Conservation (phyloP, 2,888 invertebrate species). For the Rotaria magnacalcarata region DNA sequence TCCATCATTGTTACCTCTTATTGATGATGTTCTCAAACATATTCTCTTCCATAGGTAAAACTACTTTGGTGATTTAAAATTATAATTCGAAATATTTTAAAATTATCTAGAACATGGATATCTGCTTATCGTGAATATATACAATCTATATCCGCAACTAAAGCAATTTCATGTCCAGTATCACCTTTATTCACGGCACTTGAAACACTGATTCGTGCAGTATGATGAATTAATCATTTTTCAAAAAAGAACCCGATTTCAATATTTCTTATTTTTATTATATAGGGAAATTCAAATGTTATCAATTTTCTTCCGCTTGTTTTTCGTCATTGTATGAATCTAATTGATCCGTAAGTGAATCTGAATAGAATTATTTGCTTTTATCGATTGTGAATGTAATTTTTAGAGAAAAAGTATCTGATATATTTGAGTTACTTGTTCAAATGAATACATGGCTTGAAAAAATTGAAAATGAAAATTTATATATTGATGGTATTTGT, state of each 20-base stretch:
- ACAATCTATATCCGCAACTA: neutral
- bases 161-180: neutral
- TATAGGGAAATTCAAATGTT: neutral
- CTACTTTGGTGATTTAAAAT: neutral
- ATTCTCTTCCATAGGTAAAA: neutral
- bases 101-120: neutral
- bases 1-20: neutral
- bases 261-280: neutral
- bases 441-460: neutral
- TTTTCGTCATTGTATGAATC: neutral
- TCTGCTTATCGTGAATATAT: conserved; percentile 8
- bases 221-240: neutral
- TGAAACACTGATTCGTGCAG: neutral
- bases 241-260: neutral
- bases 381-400: too few relatives aligned
- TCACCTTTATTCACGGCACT: neutral
- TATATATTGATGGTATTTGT: neutral
- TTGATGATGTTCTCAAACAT: neutral
- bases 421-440: neutral
- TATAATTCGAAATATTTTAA: too few relatives aligned
- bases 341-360: neutral
- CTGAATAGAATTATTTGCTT: too few relatives aligned
- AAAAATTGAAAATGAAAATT: neutral
- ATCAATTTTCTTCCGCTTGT: conserved; percentile 14
- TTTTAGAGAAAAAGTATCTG: neutral